Evolutionary conservation across 1,140 invertebrate genomes (phyloP), one percentile per base, ranked within the genome.

Genomic region (Drosophila sulfurigaster): DNA sequence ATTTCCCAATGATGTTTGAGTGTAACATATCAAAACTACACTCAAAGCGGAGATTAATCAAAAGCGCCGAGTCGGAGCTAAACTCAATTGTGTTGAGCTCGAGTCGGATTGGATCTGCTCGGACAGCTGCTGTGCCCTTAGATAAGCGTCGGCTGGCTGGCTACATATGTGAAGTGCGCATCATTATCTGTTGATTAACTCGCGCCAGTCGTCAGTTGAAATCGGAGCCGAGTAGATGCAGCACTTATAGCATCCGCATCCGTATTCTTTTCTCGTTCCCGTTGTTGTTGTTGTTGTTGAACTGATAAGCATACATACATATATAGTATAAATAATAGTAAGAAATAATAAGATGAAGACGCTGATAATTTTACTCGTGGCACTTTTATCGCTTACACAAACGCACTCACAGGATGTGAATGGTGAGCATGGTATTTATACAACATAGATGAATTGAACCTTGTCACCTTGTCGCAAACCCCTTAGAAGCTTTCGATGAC

Each of bases 11-110:
- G 41, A 7, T 3, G 4, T 5, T 43, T 43, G n/a, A 43, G n/a
- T n/a, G n/a, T 13, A 43, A 43, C 38, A 10, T 11, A 13, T 7
- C 30, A 11, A 25, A 11, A 35, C 51, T 54, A 11, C 73, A 69
- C 75, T 82, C 80, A 82, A 79, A 60, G 54, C 66, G 13, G 60
- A 82, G 67, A 67, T 82, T 72, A 69, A 85, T 70, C 75, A 67
- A 30, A n/a, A 46, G 15, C 41, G 15, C 2, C 35, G 15, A 45
- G 11, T 1, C 20, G n/a, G 16, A 57, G 20, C 5, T 48, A 16
- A 60, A 28, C 70, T 78, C 69, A 48, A 38, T 70, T 75, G 52
- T 76, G 70, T 59, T 82, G 64, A 82, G 64, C 75, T 58, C 45
- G 56, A 58, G 5, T 49, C 52, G 49, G 51, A 25, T 13, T 8